These are phyloP conservation scores for Tricholaema leucomelas DNA, from an alignment of 2,113 vertebrate genomes.

Conservation along the genomic window DNA sequence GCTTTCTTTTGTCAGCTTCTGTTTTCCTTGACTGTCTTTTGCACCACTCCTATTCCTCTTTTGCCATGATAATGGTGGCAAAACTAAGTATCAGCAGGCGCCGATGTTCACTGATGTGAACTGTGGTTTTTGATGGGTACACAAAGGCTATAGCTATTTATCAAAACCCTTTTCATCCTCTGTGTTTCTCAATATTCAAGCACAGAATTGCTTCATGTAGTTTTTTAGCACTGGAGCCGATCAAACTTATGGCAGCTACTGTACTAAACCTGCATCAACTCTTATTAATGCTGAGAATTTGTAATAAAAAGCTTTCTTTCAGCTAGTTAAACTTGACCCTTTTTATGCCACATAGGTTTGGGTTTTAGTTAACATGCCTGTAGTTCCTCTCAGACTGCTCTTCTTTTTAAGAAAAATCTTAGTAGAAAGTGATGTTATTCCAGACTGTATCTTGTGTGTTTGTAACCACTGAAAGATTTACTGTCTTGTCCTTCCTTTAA, in stretches of 20 bases:
- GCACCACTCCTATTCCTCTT: neutral
- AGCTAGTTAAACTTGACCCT: neutral
- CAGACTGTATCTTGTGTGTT: neutral
- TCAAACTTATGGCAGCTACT: neutral
- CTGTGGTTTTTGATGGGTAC: neutral
- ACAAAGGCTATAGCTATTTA: conserved; percentile 9
- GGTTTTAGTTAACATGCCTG: neutral
- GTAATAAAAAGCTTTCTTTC: neutral
- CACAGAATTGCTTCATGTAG: neutral
- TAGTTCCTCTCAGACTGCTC: neutral
- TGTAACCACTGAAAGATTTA: neutral
- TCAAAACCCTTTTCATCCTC: conserved; percentile 29
- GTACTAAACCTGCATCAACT: neutral
- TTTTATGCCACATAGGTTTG: neutral
- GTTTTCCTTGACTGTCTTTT: neutral
- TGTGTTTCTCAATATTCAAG: conserved; percentile 26
- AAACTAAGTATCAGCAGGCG: neutral
- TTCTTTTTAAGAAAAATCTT: neutral
- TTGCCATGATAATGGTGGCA: neutral
- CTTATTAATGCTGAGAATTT: neutral
- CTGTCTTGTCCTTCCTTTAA: neutral
- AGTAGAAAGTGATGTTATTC: neutral
- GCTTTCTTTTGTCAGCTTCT: neutral
- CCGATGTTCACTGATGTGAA: neutral
- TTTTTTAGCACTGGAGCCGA: conserved; percentile 47